These are phyloP conservation scores for Procapra przewalskii DNA, from an alignment of 2,113 vertebrate species.

Conservation along the genomic window DNA sequence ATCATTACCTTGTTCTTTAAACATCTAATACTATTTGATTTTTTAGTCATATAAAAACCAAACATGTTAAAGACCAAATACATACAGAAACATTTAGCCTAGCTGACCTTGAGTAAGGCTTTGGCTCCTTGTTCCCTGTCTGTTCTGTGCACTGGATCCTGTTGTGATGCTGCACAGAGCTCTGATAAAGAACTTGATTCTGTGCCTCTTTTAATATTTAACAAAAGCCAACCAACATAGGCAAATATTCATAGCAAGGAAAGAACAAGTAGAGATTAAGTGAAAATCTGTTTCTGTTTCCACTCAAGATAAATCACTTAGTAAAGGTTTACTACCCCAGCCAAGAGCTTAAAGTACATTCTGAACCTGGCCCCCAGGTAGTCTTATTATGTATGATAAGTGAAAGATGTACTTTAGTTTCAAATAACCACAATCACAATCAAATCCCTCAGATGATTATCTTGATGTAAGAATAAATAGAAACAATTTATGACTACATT, in stretches of 20 bases:
- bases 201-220: constrained; percentile 35
- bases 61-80: constrained; percentile 19
- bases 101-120: not conserved
- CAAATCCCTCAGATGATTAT: constrained; percentile 39
- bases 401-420: constrained; percentile 12
- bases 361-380: not conserved
- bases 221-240: constrained; percentile 8
- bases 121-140: not conserved
- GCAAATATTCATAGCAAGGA: constrained; percentile 24
- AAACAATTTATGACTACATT: constrained; percentile 37
- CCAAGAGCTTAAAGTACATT: not conserved
- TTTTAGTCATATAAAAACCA: constrained; percentile 12
- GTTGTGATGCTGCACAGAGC: not conserved
- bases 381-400: not conserved
- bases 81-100: not conserved
- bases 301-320: constrained; percentile 29
- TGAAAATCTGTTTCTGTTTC: constrained; percentile 38
- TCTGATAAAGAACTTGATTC: constrained; percentile 28
- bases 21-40: not conserved
- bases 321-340: not conserved
- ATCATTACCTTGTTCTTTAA: constrained; percentile 7
- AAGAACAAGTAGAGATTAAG: constrained; percentile 9
- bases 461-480: constrained; percentile 8
- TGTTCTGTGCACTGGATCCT: not conserved
- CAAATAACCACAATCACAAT: constrained; percentile 20